Base-by-base conservation (phyloP, 2,888 invertebrate species). In the Lepetodrilus schrolli region DNA sequence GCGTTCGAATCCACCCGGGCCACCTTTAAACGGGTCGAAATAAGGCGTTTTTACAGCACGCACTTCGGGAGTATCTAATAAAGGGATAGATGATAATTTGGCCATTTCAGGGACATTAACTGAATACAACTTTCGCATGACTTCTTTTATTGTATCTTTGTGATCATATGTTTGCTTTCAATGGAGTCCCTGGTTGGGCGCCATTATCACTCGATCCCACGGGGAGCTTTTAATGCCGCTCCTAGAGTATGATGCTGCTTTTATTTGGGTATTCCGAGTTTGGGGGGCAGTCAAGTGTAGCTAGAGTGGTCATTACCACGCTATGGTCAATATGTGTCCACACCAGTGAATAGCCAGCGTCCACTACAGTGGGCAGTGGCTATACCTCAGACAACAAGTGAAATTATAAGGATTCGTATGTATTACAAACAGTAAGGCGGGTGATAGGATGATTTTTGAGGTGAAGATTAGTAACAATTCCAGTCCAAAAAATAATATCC, bases 121-220 rank as follows among this genome's bases (percentile, higher is more conserved):
- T 58, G 58, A 58, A 58, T 58, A 58, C 26, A 58, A 58, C 58
- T 58, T 34, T 58, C 58, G 58, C 58, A 58, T 58, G 58, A 17
- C 58, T 58, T 58, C 58, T 30, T 58, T 58, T 58, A 58, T 58
- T 58, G 51, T 51, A 26, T 20, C 51, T 2, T 21, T 51, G 51
- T 51, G 23, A 30, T 58, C 58, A 58, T 7, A 26, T 58, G 58
- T 58, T 58, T 58, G 30, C 34, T 30, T 58, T 34, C 58, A 58
- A 58, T 58, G 30, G 58, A 58, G 58, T 58, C 58, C 26, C 30
- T 17, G 30, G 30, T 7, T 58, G 26, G 26, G 10, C 2, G 30
- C 30, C 58, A 58, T 58, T 58, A 58, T 58, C 30, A 17, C 30
- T 0, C 58, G 13, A 58, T 58, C 58, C 17, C 58, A 58, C 58